These are phyloP conservation scores for Microtus obscurus DNA, from an alignment of 2,797 vertebrate genomes.

Conservation along the genomic window DNA sequence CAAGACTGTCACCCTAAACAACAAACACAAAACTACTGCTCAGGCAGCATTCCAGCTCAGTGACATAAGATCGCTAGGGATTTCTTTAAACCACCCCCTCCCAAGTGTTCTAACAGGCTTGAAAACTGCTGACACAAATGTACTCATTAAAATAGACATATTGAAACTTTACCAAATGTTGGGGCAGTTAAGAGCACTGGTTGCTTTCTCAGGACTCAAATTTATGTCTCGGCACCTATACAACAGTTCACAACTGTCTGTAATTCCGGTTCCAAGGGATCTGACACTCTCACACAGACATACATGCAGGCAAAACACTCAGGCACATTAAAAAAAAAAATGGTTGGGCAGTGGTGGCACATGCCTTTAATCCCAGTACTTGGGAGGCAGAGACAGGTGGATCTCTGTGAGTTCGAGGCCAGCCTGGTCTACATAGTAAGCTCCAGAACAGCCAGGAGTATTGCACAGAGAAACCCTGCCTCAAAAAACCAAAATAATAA, in stretches of 20 bases:
- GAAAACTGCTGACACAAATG: conserved; percentile 10
- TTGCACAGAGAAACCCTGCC: too few species aligned
- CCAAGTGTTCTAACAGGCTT: background rate
- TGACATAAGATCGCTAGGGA: background rate
- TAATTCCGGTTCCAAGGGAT: background rate
- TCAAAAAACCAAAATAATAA: background rate
- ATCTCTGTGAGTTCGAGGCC: too few species aligned
- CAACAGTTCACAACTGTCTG: background rate
- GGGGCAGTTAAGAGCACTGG: background rate
- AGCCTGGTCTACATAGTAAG: too few species aligned
- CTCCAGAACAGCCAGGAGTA: too few species aligned
- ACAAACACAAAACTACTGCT: conserved; percentile 23
- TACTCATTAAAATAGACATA: conserved; percentile 5
- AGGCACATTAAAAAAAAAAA: background rate
- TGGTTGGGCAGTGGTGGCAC: too few species aligned
- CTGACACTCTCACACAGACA: background rate
- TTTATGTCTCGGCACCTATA: background rate
- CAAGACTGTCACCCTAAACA: conserved; percentile 23
- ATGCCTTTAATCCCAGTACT: too few species aligned
- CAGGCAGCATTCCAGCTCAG: background rate
- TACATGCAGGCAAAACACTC: background rate
- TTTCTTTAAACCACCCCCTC: background rate
- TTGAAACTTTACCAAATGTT: background rate
- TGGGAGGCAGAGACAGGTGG: too few species aligned
- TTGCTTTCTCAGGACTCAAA: background rate